Conservation (phyloP, 37 sponge, comb jelly and placozoan species). For the Oopsacas minuta region DNA sequence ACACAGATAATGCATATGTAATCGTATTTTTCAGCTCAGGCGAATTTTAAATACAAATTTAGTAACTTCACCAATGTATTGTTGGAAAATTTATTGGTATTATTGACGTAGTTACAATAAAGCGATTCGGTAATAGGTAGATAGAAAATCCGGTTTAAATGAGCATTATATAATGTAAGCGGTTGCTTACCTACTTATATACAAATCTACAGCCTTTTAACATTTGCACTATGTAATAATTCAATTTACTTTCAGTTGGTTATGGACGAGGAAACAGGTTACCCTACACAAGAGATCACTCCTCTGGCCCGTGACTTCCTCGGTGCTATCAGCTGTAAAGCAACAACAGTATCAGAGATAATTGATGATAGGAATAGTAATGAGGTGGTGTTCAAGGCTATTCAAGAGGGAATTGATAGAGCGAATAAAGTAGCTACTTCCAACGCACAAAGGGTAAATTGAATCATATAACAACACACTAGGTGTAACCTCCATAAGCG, state of each 20-base stretch:
- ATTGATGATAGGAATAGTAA: slow-evolving; percentile 31
- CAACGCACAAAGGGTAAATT: slow-evolving; percentile 57
- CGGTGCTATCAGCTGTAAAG: slow-evolving; percentile 25
- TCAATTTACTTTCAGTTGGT: slow-evolving; percentile 36
- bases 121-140: too few relatives aligned
- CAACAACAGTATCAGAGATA: slow-evolving; percentile 58
- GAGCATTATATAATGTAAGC: too few relatives aligned
- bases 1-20: too few relatives aligned
- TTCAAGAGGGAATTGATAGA: slow-evolving; percentile 52
- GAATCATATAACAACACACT: background rate
- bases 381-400: slow-evolving; percentile 45
- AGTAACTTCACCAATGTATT: too few relatives aligned
- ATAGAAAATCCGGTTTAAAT: too few relatives aligned
- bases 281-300: slow-evolving; percentile 42
- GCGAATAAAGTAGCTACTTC: slow-evolving; percentile 47
- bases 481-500: too few relatives aligned
- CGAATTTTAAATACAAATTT: too few relatives aligned
- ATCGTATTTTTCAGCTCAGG: too few relatives aligned
- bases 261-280: slow-evolving; percentile 55
- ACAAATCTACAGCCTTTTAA: too few relatives aligned
- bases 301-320: slow-evolving; percentile 22
- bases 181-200: too few relatives aligned
- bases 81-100: too few relatives aligned
- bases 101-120: too few relatives aligned
- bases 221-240: background rate